Evolutionary conservation across 2,888 invertebrate species (phyloP).

Genomic region (Barypeithes pellucidus): DNA sequence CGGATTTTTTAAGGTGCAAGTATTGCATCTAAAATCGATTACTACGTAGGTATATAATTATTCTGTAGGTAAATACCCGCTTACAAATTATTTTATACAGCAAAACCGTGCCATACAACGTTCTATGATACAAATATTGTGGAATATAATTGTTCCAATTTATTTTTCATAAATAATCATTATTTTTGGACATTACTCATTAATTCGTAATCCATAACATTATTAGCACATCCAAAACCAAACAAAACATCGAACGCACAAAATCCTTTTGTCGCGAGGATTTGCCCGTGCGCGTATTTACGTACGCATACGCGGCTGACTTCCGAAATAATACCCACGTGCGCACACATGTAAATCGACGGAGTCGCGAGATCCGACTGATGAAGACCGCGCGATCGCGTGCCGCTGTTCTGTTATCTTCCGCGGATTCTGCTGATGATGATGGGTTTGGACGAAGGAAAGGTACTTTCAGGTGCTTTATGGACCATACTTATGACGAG

Average conservation of each 20-base stretch:
- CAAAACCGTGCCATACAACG: too few species aligned
- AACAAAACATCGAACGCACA: background rate
- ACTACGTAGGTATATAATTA: too few species aligned
- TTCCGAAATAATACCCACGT: constrained; percentile 10
- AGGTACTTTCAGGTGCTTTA: constrained; percentile 46
- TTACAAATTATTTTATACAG: too few species aligned
- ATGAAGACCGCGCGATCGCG: constrained; percentile 42
- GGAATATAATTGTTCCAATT: background rate
- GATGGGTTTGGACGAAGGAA: constrained; percentile 34
- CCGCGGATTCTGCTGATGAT: constrained; percentile 36
- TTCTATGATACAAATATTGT: too few species aligned
- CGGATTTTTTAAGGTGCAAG: too few species aligned
- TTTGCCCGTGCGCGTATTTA: constrained; percentile 7
- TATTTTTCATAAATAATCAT: background rate
- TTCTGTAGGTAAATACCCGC: too few species aligned
- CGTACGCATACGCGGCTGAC: constrained; percentile 6
- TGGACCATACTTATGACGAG: constrained; percentile 3
- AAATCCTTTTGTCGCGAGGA: background rate
- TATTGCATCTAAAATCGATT: too few species aligned
- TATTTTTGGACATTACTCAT: background rate
- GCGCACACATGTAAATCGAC: constrained; percentile 15
- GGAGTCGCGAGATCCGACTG: constrained; percentile 30
- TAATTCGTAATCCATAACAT: background rate
- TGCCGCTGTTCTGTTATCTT: constrained; percentile 43
- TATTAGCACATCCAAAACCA: background rate